A percentile compares a stretch with the other conserved stretches of the same genome.
Evolutionary conservation across 2,888 invertebrate species (phyloP).

Genomic region (Andrena marginata): DNA sequence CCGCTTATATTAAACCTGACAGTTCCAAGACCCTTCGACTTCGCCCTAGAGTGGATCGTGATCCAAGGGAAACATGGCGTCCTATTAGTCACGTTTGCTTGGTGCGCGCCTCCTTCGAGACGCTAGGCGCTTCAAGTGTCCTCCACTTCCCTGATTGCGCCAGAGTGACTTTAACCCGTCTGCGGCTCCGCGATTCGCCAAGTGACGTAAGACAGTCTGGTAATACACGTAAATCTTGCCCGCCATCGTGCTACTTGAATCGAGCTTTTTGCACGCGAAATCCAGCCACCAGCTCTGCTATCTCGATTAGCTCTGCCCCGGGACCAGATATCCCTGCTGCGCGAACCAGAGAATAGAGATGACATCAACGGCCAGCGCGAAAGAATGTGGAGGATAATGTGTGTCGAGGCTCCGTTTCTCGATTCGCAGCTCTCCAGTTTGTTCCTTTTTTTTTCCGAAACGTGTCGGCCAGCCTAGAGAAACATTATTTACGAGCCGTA

Average conservation of each 20-base stretch:
- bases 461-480: conserved; percentile 19
- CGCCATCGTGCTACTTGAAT: not conserved
- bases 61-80: too few species aligned
- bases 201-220: conserved; percentile 9
- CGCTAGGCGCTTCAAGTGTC: not conserved
- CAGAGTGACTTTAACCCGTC: not conserved
- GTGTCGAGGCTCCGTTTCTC: conserved; percentile 38
- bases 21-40: too few species aligned
- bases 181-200: conserved; percentile 10
- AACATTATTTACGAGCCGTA: conserved; percentile 50
- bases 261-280: conserved; percentile 9
- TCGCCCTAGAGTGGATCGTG: too few species aligned
- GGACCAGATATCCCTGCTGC: not conserved
- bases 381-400: not conserved
- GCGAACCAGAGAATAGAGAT: conserved; percentile 23
- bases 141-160: not conserved
- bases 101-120: too few species aligned
- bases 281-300: not conserved
- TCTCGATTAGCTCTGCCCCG: not conserved
- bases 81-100: too few species aligned
- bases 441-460: conserved; percentile 9
- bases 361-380: conserved; percentile 28
- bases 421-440: too few species aligned
- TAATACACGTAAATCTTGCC: conserved; percentile 11
- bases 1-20: too few species aligned